Conservation (phyloP, 2,113 vertebrate genomes). For the Hypanus sabinus region DNA sequence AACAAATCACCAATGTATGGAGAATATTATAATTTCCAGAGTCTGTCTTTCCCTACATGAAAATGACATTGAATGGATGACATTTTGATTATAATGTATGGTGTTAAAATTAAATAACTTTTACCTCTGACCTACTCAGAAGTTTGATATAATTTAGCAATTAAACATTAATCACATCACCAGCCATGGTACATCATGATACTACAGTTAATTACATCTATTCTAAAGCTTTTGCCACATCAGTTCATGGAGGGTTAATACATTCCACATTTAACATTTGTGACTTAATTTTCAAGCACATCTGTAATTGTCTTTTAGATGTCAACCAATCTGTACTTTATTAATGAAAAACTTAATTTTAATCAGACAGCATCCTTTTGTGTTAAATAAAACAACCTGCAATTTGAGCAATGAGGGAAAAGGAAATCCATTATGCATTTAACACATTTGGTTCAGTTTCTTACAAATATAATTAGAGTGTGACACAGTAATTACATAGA, state of each 20-base stretch:
- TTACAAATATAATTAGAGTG: constrained; percentile 32
- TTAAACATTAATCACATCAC: constrained; percentile 33
- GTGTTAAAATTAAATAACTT: not conserved
- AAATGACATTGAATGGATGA: not conserved
- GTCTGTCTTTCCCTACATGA: not conserved
- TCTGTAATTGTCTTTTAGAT: constrained; percentile 30
- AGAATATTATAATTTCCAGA: not conserved
- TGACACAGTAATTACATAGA: constrained; percentile 34
- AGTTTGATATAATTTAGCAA: not conserved
- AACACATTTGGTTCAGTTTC: constrained; percentile 12
- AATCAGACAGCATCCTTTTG: constrained; percentile 35
- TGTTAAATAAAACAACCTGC: constrained; percentile 26
- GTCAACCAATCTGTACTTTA: constrained; percentile 25
- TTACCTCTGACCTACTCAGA: constrained; percentile 4
- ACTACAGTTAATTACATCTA: not conserved
- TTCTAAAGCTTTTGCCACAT: not conserved
- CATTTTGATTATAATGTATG: not conserved
- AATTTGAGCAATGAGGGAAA: constrained; percentile 35
- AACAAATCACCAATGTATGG: too few species aligned
- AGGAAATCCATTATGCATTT: constrained; percentile 28
- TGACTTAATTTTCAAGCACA: not conserved
- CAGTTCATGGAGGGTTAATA: constrained; percentile 15
- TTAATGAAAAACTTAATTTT: constrained; percentile 34
- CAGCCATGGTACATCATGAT: not conserved
- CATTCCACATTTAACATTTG: not conserved